Base-by-base conservation (phyloP, 2,113 vertebrate species). In the Charina bottae region DNA sequence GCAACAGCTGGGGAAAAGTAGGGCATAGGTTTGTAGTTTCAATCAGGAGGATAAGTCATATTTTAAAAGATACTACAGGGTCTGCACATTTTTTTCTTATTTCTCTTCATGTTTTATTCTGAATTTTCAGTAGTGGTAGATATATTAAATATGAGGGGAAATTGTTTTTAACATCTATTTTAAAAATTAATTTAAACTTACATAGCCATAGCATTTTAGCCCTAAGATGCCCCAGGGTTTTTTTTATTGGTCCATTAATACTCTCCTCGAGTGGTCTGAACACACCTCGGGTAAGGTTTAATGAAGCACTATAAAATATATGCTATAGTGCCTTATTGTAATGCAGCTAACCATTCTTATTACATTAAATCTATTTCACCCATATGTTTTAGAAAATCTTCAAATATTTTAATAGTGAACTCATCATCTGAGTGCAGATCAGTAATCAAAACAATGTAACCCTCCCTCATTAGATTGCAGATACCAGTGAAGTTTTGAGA, bases 191-290 rank as follows among this genome's bases (percentile, higher is more conserved):
- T 98, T 97, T 98, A 96, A 97, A 97, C 96, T 94, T 97, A 97
- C 95, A 94, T 91, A 94, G 96, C 92, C 92, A 17, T 97, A 97
- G 95, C 96, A 97, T 95, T 97, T 95, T 84, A 95, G 93, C 95
- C 97, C 97, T 97, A 97, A 97, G 96, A 94, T 93, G 97, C 97
- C 96, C 97, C 94, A 90, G 96, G 96, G 97, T 96, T 97, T 95
- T 94, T 98, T 98, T 98, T 97, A 98, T 97, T 98, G 97, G 97
- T 96, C 97, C 97, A 97, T 98, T 98, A 98, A 98, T 98, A 98
- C 88, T 97, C 96, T 97, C 97, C 97, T 97, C 26, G 92, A 98
- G 97, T 98, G 96, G 97, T 96, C 96, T 97, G n/a, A 97, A 96
- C 97, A 96, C 93, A 98, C 98, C 97, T 97, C 96, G 97, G 98